Evolutionary conservation across 2,888 invertebrate genomes (phyloP).

Genomic region (Harpalus rubripes): DNA sequence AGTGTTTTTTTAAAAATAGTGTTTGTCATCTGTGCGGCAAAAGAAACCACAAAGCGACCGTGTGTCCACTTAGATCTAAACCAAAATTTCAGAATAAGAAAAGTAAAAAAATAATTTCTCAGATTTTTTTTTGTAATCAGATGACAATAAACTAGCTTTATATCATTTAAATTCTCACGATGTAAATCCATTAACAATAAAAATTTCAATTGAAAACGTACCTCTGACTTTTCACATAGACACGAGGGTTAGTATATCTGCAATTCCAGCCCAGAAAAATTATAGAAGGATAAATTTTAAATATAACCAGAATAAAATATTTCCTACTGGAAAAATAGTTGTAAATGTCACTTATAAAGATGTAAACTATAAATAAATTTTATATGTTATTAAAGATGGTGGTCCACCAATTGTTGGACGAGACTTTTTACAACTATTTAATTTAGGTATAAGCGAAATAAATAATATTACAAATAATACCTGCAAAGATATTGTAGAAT

Average conservation of each 20-base stretch:
- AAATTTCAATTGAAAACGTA: neutral
- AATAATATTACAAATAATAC: neutral
- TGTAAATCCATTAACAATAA: neutral
- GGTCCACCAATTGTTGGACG: neutral
- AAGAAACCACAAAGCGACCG: neutral
- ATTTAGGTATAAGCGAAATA: conserved; percentile 9
- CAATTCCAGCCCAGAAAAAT: neutral
- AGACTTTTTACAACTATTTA: neutral
- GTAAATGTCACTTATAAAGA: conserved; percentile 7
- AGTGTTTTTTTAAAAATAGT: neutral
- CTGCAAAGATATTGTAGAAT: neutral
- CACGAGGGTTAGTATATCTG: neutral
- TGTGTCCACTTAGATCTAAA: neutral
- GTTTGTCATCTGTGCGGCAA: neutral
- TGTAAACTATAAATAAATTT: neutral
- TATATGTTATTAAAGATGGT: neutral
- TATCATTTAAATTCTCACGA: neutral
- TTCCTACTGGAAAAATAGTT: neutral
- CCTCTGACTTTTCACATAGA: neutral
- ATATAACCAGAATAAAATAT: conserved; percentile 1
- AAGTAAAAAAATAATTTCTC: neutral
- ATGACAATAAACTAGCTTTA: neutral
- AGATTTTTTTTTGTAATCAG: neutral
- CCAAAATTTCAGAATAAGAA: neutral
- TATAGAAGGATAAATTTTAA: neutral